These are phyloP conservation scores for Hippocampus zosterae DNA, from an alignment of 2,113 vertebrate species.

Conservation along the genomic window DNA sequence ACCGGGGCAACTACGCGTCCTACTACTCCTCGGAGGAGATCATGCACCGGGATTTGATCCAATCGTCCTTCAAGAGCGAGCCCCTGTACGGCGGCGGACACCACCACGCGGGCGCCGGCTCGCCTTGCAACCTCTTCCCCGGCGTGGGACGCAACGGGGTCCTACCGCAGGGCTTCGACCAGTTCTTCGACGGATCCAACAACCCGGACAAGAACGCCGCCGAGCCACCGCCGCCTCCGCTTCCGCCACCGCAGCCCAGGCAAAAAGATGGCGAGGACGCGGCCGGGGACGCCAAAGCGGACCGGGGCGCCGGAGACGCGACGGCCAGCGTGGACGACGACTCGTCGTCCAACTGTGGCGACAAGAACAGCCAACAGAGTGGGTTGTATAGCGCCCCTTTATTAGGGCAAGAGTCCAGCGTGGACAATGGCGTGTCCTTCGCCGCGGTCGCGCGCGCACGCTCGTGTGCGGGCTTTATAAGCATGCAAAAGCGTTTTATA, in stretches of 20 bases:
- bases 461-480: conserved; percentile 96
- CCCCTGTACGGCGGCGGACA: conserved; percentile 73
- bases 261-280: conserved; percentile 22
- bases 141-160: conserved; percentile 91
- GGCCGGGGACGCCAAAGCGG: conserved; percentile 55
- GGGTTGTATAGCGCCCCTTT: conserved; percentile 48
- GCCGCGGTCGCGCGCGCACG: conserved; percentile 71
- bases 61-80: conserved; percentile 87
- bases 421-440: conserved; percentile 57
- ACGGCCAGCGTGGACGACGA: conserved; percentile 74
- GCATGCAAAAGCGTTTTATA: conserved; percentile 98
- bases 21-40: conserved; percentile 90
- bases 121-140: conserved; percentile 84
- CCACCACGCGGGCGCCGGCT: conserved; percentile 77
- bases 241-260: conserved; percentile 34
- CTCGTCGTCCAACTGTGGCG: conserved; percentile 85
- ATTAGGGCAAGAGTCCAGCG: neutral
- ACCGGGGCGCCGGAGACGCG: conserved; percentile 77
- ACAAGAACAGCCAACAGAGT: conserved; percentile 88
- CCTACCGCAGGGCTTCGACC: conserved; percentile 95
- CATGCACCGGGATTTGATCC: conserved; percentile 82
- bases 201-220: conserved; percentile 73
- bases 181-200: conserved; percentile 83
- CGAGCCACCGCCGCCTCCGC: conserved; percentile 61
- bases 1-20: conserved; percentile 88